Evolutionary conservation across 2,113 vertebrate species (phyloP).

Genomic region (Antechinus stuartii): DNA sequence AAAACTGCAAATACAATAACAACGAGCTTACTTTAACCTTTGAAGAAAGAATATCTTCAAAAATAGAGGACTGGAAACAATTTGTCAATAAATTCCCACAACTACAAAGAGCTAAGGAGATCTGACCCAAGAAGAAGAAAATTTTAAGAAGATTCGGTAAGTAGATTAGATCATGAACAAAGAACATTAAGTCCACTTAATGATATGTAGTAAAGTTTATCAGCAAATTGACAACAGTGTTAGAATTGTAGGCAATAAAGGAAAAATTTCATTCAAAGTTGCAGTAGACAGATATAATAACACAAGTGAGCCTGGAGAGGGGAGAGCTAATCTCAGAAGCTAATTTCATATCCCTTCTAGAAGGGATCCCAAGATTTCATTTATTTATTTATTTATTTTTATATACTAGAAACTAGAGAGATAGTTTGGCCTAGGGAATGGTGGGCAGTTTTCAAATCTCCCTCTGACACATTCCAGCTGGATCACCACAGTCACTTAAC

Average conservation of each 20-base stretch:
- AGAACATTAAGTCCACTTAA: background rate
- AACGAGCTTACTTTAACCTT: background rate
- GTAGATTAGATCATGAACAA: background rate
- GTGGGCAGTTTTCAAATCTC: background rate
- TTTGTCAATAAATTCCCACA: background rate
- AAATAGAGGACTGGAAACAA: background rate
- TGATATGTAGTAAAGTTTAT: background rate
- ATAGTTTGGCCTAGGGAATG: background rate
- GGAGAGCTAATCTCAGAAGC: background rate
- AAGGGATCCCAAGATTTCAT: background rate
- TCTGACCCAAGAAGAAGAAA: background rate
- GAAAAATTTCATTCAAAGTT: background rate
- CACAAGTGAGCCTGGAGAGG: background rate
- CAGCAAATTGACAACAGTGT: background rate
- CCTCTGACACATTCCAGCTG: background rate
- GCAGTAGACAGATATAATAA: background rate
- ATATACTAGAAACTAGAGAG: background rate
- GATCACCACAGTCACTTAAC: background rate
- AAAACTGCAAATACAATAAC: background rate
- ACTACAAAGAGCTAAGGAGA: background rate
- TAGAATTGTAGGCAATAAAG: background rate
- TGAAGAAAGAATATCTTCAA: background rate
- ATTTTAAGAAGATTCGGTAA: background rate
- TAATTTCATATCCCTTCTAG: background rate
- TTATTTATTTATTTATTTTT: background rate